Percentiles rank a stretch among this genome's conserved stretches.
Conservation (phyloP, 2,888 invertebrate genomes). For the Cephus pulcher region DNA sequence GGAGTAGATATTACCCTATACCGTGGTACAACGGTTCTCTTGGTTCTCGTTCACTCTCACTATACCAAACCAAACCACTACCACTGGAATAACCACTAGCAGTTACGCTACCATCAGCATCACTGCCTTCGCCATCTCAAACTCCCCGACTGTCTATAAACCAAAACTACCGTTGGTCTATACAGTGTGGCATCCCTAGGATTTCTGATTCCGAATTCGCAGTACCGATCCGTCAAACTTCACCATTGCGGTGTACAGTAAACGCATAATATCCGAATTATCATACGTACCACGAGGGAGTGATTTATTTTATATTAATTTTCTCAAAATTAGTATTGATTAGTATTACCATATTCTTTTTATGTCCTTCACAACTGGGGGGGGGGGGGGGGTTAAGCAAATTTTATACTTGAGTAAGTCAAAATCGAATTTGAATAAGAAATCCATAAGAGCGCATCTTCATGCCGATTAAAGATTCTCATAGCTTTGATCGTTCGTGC, state of each 20-base stretch:
- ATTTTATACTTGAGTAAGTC: slow-evolving; percentile 52
- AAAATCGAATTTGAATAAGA: slow-evolving; percentile 63
- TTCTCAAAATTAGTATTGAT: not conserved
- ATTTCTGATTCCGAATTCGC: slow-evolving; percentile 41
- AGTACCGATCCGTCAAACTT: slow-evolving; percentile 31
- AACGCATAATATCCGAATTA: not conserved
- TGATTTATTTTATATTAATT: not conserved
- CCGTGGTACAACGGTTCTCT: slow-evolving; percentile 14
- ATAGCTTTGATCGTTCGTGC: slow-evolving; percentile 61
- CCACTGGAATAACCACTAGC: slow-evolving; percentile 17
- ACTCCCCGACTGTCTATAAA: slow-evolving; percentile 28
- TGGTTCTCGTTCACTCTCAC: slow-evolving; percentile 7
- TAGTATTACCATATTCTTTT: not conserved
- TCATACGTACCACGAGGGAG: not conserved
- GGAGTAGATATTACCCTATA: slow-evolving; percentile 53
- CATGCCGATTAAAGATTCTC: slow-evolving; percentile 52
- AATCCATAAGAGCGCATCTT: slow-evolving; percentile 63
- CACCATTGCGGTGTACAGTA: slow-evolving; percentile 11
- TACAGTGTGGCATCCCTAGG: slow-evolving; percentile 32
- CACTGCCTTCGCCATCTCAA: slow-evolving; percentile 34
- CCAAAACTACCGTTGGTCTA: slow-evolving; percentile 10
- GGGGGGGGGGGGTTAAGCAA: slow-evolving; percentile 24
- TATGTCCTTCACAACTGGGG: not conserved
- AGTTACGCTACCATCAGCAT: slow-evolving; percentile 4
- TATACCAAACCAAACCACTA: not conserved